Percentiles rank a stretch among this genome's conserved stretches.
phyloP scores from a whole-genome alignment of 1,140 invertebrate species.

The Caerostris extrusa region DNA sequence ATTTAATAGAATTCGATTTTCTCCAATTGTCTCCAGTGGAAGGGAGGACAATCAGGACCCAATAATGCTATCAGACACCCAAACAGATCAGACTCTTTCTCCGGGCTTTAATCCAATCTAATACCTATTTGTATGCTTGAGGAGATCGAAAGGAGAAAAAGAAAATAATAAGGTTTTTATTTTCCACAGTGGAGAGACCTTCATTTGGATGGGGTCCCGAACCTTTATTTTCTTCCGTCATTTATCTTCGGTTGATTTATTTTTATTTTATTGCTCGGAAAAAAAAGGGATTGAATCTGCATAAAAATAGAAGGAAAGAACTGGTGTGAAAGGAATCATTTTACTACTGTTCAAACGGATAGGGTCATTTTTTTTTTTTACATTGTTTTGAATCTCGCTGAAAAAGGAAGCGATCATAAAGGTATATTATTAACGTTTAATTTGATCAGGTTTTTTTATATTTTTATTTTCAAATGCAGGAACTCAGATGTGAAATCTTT shows the following conservation, averaged over 20 bases:
- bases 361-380: background rate
- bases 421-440: no score
- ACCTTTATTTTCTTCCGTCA: background rate
- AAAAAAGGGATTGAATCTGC: constrained; percentile 21
- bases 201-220: constrained; percentile 14
- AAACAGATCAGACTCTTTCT: constrained; percentile 14
- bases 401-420: no score
- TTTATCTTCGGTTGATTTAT: background rate
- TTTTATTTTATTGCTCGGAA: constrained; percentile 6
- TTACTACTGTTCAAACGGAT: background rate
- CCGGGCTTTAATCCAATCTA: constrained; percentile 13
- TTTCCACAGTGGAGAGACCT: background rate
- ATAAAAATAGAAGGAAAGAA: constrained; percentile 7
- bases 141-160: background rate
- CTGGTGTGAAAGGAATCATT: background rate
- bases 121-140: constrained; percentile 50
- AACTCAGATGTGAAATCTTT: no score
- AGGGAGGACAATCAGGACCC: background rate
- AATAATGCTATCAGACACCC: constrained; percentile 8
- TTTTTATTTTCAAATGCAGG: no score
- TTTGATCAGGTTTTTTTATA: no score
- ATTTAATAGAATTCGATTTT: constrained; percentile 23
- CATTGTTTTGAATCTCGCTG: background rate
- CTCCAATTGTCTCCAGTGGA: background rate
- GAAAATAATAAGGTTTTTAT: background rate